These are phyloP conservation scores for Eolophus roseicapilla DNA, from an alignment of 2,113 vertebrate species.

Conservation along the genomic window DNA sequence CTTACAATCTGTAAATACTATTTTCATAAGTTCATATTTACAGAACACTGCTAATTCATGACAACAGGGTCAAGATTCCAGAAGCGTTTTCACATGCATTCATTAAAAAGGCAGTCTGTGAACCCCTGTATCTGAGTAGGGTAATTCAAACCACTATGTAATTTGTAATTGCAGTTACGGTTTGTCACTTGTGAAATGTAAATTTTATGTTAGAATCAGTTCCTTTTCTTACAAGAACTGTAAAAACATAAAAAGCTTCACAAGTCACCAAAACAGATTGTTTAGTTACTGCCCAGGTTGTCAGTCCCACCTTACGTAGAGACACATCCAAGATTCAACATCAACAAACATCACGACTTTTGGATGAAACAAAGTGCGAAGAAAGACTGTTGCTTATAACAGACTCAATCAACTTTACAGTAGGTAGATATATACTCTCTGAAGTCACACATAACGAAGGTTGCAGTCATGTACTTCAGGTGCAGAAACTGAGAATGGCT, in stretches of 20 bases:
- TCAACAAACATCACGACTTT: not conserved
- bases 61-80: conserved; percentile 10
- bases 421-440: not conserved
- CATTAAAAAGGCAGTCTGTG: not conserved
- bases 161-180: conserved; percentile 18
- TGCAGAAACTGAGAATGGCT: not conserved
- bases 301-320: not conserved
- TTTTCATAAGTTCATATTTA: not conserved
- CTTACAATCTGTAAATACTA: not conserved
- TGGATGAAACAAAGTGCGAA: not conserved
- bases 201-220: conserved; percentile 9
- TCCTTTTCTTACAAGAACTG: conserved; percentile 59
- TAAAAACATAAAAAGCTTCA: conserved; percentile 42
- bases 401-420: not conserved
- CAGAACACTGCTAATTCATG: not conserved
- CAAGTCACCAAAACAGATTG: not conserved
- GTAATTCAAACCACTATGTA: not conserved
- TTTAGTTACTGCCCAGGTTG: not conserved
- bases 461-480: not conserved
- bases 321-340: not conserved
- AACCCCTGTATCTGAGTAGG: conserved; percentile 14
- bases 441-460: not conserved
- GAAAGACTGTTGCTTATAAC: not conserved
- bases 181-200: conserved; percentile 51
- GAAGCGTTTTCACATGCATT: not conserved